phyloP scores from a whole-genome alignment of 2,888 invertebrate genomes.

The Perizoma affinitatum region DNA sequence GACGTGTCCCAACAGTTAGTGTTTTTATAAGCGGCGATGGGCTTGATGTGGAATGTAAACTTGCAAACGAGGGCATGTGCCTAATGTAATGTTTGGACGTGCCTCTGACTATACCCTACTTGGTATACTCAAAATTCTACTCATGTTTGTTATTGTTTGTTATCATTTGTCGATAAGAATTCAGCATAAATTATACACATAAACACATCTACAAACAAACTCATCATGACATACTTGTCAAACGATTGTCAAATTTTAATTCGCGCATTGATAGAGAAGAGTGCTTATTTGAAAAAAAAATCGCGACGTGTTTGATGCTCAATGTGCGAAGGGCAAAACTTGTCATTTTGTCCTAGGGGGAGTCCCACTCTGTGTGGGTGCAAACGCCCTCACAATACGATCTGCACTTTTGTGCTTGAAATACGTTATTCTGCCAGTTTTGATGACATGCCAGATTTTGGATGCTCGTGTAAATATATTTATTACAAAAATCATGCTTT shows the following conservation, averaged over 20 bases:
- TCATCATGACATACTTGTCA: constrained; percentile 67
- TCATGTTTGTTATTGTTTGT: no score
- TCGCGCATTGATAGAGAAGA: constrained; percentile 57
- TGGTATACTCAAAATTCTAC: no score
- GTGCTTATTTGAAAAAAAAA: constrained; percentile 62
- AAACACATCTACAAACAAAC: constrained; percentile 37
- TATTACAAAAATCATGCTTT: constrained; percentile 16
- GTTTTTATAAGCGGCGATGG: no score
- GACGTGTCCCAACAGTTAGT: no score
- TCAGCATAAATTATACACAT: no score
- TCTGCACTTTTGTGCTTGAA: constrained; percentile 24
- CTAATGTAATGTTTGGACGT: no score
- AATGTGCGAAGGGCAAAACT: constrained; percentile 69
- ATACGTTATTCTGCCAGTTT: constrained; percentile 38
- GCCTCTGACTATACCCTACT: no score
- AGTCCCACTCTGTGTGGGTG: constrained; percentile 36
- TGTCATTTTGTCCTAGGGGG: constrained; percentile 52
- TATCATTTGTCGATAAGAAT: no score
- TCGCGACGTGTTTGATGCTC: constrained; percentile 62
- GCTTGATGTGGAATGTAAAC: no score
- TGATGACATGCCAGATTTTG: constrained; percentile 48
- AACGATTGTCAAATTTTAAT: constrained; percentile 65
- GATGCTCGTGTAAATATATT: constrained; percentile 26
- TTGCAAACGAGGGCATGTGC: no score
- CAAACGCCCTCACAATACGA: constrained; percentile 47